Evolutionary conservation across 1,140 invertebrate species (phyloP), one percentile per base, ranked within the genome.

Genomic region (Sweltsa coloradensis): DNA sequence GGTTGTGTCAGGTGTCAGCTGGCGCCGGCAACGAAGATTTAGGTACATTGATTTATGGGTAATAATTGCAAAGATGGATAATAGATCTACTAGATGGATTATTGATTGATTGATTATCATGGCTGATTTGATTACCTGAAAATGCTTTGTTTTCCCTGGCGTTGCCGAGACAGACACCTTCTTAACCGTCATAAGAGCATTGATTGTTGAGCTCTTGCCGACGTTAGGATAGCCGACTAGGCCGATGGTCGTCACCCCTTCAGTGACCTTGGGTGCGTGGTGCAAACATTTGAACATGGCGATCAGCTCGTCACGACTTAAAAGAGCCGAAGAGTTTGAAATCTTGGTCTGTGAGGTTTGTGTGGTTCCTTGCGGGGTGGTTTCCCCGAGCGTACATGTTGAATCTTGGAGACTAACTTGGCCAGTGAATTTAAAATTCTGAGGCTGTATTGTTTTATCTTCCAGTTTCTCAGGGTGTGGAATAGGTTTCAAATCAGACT

Each of bases 141-240:
- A 84, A 63, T 86, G 93, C 60, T 97, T 94, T 0, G 95, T 97
- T 70, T 97, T 93, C 25, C 95, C 95, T 1, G 95, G 94, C 40
- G 94, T 98, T 2, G 90, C 83, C 18, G 93, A 97, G 0, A 97
- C 92, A 1, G 89, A 88, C 1, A 93, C 91, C 70, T 95, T 97
- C 64, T 99, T 99, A 11, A 74, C 71, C 46, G 79, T 76, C 60
- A 99, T 70, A 34, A 99, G 65, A 3, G 89, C 75, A 76, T 99
- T 99, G 27, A 99, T 96, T 3, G 94, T 97, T 37, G 94, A 98
- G 70, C 93, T 97, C 71, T 99, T 99, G 13, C 97, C 97, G 26
- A 99, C 97, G 75, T 99, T 99, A 1, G 96, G 96, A 72, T 99
- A 99, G 0, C 97, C 96, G 54, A 97, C 91, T 64, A 97, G 74